Base-by-base conservation (phyloP, 1,140 invertebrate species). In the Drosophila parabipectinata region DNA sequence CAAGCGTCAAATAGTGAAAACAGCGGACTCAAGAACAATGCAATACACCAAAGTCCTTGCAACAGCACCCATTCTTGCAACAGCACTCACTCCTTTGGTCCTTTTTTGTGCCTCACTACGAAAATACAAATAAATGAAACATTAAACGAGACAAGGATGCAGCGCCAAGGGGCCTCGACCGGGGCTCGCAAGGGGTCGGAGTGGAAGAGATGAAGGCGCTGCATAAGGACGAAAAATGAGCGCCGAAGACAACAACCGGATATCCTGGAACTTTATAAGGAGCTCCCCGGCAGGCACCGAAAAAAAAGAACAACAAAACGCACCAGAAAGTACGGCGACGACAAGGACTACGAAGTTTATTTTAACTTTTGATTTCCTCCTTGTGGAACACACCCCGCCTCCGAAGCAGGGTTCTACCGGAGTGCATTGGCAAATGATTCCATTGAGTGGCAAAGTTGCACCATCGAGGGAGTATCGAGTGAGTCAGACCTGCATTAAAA, bases 1-100 rank as follows among this genome's bases (percentile, higher is more conserved):
- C 83, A 88, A 88, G 83, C 83, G 83, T 88, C 83, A 88, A 88
- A 88, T 88, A 88, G 83, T 88, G 44, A 88, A 89, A 87, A 82
- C 75, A 82, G 74, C 72, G 72, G 69, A 79, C 57, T 52, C 61
- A 50, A 71, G 54, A 60, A 69, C 63, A 53, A 63, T 68, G 48
- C 80, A 67, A 56, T 71, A 59, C 60, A 44, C 58, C 28, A 56
- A 39, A 79, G 41, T 61, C 53, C 68, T 62, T 30, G 59, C 56
- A 50, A 39, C 45, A 41, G 53, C 21, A 9, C 59, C 51, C 34
- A 44, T 55, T 37, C 30, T 30, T 21, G 21, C 21, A 21, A 21
- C 21, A 21, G 9, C 45, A 5, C 8, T 24, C 30, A 18, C 50
- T 56, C 24, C 62, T 50, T 32, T 26, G 18, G 59, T 74, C 39